A percentile compares a stretch with the other conserved stretches of the same genome.
Evolutionary conservation across 2,888 invertebrate species (phyloP).

Genomic region (Lepidocyrtoides sp.): DNA sequence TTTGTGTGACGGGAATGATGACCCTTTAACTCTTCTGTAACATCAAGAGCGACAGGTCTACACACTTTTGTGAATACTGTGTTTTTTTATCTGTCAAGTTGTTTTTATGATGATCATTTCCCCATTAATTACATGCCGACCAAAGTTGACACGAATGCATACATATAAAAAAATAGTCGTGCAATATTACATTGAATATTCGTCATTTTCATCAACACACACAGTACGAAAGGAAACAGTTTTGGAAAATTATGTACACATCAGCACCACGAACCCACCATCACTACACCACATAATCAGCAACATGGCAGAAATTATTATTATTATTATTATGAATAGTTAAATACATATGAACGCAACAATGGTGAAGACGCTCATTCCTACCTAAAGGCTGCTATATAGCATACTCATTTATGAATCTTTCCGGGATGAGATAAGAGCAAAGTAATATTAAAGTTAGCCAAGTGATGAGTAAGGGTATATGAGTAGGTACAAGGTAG

Average conservation of each 20-base stretch:
- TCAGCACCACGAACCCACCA: slow-evolving; percentile 22
- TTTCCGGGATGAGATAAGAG: slow-evolving; percentile 80
- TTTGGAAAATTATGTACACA: slow-evolving; percentile 67
- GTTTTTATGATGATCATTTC: slow-evolving; percentile 64
- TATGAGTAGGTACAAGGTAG: neutral
- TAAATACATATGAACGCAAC: too few species aligned
- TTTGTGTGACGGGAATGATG: slow-evolving; percentile 54
- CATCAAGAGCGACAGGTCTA: slow-evolving; percentile 43
- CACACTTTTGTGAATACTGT: slow-evolving; percentile 27
- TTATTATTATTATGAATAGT: neutral
- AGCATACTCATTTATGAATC: slow-evolving; percentile 63
- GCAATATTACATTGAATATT: too few species aligned
- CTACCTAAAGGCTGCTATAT: neutral
- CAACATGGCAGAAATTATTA: slow-evolving; percentile 6
- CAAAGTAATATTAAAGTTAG: neutral
- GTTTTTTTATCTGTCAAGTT: slow-evolving; percentile 61
- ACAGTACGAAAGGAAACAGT: slow-evolving; percentile 44
- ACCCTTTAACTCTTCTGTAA: slow-evolving; percentile 57
- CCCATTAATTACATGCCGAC: slow-evolving; percentile 65
- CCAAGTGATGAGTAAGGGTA: slow-evolving; percentile 31
- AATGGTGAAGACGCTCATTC: neutral
- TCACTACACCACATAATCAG: neutral
- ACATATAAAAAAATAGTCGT: slow-evolving; percentile 28
- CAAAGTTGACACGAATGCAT: slow-evolving; percentile 71
- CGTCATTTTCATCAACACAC: neutral